Percentiles rank a stretch among this genome's conserved stretches.
phyloP scores from a whole-genome alignment of 2,888 invertebrate genomes.

The Campoplex capitator region DNA sequence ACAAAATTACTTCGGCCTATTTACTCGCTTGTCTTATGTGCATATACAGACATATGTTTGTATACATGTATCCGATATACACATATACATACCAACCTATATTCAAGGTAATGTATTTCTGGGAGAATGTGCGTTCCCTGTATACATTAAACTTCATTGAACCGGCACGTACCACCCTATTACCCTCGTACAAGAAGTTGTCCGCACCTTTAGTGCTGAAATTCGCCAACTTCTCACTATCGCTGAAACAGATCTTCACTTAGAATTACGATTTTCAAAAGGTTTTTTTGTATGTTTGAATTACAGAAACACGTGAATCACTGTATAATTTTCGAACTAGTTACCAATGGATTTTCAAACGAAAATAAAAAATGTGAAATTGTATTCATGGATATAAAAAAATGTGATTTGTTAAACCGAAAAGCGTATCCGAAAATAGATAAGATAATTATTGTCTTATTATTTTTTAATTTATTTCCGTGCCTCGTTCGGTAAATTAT shows the following conservation, averaged over 20 bases:
- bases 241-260: constrained; percentile 1
- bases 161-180: constrained; percentile 20
- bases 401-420: no score
- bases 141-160: constrained; percentile 5
- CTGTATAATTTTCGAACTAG: not conserved
- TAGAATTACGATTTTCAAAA: constrained; percentile 1
- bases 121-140: not conserved
- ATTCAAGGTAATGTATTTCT: not conserved
- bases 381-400: no score
- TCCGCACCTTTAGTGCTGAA: not conserved
- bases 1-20: constrained; percentile 68
- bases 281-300: not conserved
- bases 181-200: constrained; percentile 16
- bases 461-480: no score
- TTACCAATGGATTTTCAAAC: not conserved
- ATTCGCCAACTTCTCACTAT: constrained; percentile 3
- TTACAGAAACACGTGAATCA: not conserved
- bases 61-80: not conserved
- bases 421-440: no score
- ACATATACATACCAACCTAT: not conserved
- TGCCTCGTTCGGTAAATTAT: no score
- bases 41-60: not conserved
- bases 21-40: constrained; percentile 41
- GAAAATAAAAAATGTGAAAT: not conserved
- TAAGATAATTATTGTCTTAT: no score